Evolutionary conservation across 2,797 vertebrate genomes (phyloP).

Genomic region (Epinephelus coioides): DNA sequence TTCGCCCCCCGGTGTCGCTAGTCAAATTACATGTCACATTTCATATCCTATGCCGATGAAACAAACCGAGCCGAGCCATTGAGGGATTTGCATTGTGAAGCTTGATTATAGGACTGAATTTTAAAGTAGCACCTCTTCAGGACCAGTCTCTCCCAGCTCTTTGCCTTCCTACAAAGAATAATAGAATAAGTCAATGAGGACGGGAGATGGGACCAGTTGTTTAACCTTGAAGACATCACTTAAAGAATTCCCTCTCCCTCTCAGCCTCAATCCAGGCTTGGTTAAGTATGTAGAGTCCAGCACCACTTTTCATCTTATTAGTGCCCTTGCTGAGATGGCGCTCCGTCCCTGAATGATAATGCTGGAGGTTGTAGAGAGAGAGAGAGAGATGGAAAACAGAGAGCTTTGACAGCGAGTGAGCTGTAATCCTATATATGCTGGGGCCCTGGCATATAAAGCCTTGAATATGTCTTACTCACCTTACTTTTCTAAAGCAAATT

Average conservation of each 20-base stretch:
- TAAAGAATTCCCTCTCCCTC: slow-evolving; percentile 68
- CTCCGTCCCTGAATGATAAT: slow-evolving; percentile 78
- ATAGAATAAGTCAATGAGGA: slow-evolving; percentile 74
- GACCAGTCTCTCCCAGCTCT: slow-evolving; percentile 37
- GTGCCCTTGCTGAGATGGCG: slow-evolving; percentile 74
- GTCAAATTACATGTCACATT: slow-evolving; percentile 77
- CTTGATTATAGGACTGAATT: slow-evolving; percentile 76
- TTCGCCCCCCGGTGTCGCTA: slow-evolving; percentile 57
- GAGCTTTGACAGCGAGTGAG: slow-evolving; percentile 54
- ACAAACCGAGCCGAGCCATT: slow-evolving; percentile 49
- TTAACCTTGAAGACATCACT: slow-evolving; percentile 86
- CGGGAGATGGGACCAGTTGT: slow-evolving; percentile 66
- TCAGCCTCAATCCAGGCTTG: slow-evolving; percentile 58
- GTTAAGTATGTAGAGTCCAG: slow-evolving; percentile 79
- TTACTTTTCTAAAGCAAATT: slow-evolving; percentile 40
- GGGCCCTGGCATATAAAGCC: slow-evolving; percentile 34
- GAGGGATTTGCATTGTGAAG: slow-evolving; percentile 70
- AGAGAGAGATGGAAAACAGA: slow-evolving; percentile 54
- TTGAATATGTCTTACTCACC: slow-evolving; percentile 47
- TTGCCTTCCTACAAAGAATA: slow-evolving; percentile 70
- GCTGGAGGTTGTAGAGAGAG: slow-evolving; percentile 58
- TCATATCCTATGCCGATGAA: slow-evolving; percentile 60
- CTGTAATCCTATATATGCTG: slow-evolving; percentile 70
- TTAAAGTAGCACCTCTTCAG: slow-evolving; percentile 56
- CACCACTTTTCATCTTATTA: slow-evolving; percentile 82